Evolutionary conservation across 2,888 invertebrate species (phyloP).

Genomic region (Eudasyphora cyanicolor): DNA sequence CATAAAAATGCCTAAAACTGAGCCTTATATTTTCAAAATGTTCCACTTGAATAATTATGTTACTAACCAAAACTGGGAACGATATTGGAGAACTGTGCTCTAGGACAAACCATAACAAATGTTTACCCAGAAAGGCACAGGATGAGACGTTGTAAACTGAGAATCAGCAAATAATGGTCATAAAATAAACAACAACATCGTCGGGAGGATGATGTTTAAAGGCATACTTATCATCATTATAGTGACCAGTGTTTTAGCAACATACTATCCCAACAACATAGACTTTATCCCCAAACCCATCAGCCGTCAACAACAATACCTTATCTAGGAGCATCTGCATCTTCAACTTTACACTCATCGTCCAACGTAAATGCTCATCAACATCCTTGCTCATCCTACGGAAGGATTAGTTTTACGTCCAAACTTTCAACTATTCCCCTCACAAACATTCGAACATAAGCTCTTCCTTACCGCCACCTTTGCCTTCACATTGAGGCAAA

Average conservation of each 20-base stretch:
- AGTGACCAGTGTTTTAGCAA: no score
- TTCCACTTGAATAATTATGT: constrained; percentile 43
- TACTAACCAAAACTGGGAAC: not conserved
- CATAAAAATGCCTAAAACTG: constrained; percentile 49
- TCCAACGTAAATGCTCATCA: not conserved
- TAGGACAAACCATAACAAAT: constrained; percentile 1
- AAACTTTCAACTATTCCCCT: not conserved
- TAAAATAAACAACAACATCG: constrained; percentile 17
- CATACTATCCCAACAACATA: not conserved
- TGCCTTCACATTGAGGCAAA: not conserved
- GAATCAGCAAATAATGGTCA: not conserved
- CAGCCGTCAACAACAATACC: not conserved
- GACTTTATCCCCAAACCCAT: not conserved
- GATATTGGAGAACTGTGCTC: not conserved
- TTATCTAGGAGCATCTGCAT: not conserved
- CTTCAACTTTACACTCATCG: not conserved
- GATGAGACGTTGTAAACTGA: not conserved
- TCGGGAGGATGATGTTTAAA: not conserved
- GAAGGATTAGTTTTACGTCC: not conserved
- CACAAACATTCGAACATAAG: no score
- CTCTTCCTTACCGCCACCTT: not conserved
- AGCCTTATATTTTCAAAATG: constrained; percentile 46
- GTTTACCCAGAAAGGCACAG: not conserved
- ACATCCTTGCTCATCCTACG: not conserved
- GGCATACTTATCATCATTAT: not conserved